Base-by-base conservation (phyloP, 2,888 invertebrate species). In the Laothoe populi region DNA sequence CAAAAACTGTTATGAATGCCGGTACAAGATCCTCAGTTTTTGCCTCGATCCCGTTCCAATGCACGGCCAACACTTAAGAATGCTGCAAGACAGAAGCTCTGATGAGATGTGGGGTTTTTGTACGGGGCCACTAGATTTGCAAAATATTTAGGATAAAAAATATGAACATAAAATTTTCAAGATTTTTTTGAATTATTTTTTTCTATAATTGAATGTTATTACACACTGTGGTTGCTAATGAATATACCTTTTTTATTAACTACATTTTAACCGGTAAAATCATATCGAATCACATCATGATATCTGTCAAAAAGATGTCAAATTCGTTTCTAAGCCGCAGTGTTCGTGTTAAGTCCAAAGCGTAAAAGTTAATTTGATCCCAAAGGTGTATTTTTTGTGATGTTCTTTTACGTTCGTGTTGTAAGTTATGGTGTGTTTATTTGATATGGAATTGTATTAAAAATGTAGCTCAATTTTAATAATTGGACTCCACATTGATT, bases 1-100 rank as follows among this genome's bases (percentile, higher is more conserved):
- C 83, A 88, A 90, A 88, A 90, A 88, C 80, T 84, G 82, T 82
- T 85, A 87, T 86, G 86, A 89, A 88, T 87, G 85, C 81, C 73
- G 73, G 70, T 78, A 74, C 78, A 79, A 72, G 77, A 73, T 75
- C 79, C 70, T 76, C 70, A 68, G 79, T 88, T 89, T 88, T 88
- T 88, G 83, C 84, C 73, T 62, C 57, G 70, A 86, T 88, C 88
- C 80, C 72, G 89, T 87, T 85, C 74, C 82, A 77, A 82, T 80
- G 78, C 77, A 72, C 67, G 72, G 75, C 75, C 78, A 76, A 80
- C 80, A 80, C 83, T 78, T 75, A 77, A 81, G 84, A 84, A 84
- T 84, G 82, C 78, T 78, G 78, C 72, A 78, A 78, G 72, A 75
- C 77, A 71, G 77, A 64, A 71, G 66, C 63, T 58, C 46, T 66